These are phyloP conservation scores for Lepus americanus DNA, from an alignment of 2,113 vertebrate species.

Conservation along the genomic window DNA sequence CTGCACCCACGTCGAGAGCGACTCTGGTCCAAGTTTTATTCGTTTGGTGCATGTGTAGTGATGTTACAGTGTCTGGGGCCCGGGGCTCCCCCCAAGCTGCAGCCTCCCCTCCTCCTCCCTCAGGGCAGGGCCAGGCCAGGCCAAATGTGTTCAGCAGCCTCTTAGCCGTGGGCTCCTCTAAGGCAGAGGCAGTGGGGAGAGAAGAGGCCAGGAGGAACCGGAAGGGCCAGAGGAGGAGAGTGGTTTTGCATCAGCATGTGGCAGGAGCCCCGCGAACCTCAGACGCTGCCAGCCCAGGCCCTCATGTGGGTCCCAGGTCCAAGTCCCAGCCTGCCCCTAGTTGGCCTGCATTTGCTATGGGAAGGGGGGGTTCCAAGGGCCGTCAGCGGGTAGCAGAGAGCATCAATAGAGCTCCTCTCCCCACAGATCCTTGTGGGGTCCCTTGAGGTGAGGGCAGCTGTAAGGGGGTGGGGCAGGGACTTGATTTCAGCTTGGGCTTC, in stretches of 20 bases:
- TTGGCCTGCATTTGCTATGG: not conserved
- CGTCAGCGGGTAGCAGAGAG: not conserved
- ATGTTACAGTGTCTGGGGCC: slow-evolving; percentile 83
- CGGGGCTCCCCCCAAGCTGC: not conserved
- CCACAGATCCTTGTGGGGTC: not conserved
- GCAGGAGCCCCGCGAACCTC: not conserved
- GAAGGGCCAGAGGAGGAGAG: not conserved
- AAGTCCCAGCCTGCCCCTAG: not conserved
- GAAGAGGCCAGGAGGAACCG: not conserved
- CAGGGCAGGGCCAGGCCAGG: not conserved
- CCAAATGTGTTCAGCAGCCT: not conserved
- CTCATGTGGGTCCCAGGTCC: not conserved
- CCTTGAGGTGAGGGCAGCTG: not conserved
- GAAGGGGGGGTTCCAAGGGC: not conserved
- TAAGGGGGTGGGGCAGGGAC: not conserved
- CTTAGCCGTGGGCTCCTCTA: slow-evolving; percentile 9
- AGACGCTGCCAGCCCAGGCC: not conserved
- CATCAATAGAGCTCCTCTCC: not conserved
- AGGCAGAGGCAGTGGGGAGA: slow-evolving; percentile 58
- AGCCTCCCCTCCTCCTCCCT: slow-evolving; percentile 29
- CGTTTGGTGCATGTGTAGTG: slow-evolving; percentile 82
- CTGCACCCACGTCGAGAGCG: not conserved
- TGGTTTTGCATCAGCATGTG: not conserved
- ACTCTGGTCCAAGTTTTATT: slow-evolving; percentile 85
- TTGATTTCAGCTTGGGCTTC: slow-evolving; percentile 81